These are phyloP conservation scores for Leiothrix lutea DNA, from an alignment of 2,113 vertebrate species.

Conservation along the genomic window DNA sequence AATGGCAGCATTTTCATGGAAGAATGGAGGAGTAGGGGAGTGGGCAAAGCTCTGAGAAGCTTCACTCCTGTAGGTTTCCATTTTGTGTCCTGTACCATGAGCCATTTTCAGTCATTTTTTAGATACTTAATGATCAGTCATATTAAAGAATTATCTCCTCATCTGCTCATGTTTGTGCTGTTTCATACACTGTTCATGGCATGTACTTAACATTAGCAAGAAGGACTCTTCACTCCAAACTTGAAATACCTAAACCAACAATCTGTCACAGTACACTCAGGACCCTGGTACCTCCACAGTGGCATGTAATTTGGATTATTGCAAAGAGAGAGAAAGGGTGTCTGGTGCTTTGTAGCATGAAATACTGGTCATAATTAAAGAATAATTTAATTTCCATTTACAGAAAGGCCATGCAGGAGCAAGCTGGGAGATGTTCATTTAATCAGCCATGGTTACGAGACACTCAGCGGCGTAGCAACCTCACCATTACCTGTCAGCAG, in stretches of 20 bases:
- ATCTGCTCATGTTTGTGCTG: neutral
- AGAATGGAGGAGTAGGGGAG: neutral
- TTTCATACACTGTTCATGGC: neutral
- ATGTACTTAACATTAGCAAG: neutral
- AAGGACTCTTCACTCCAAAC: neutral
- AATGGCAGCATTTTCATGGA: neutral
- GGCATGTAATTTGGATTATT: neutral
- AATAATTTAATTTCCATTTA: slow-evolving; percentile 3
- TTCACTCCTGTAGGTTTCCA: neutral
- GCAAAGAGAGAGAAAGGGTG: neutral
- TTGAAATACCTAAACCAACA: neutral
- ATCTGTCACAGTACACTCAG: fast-evolving
- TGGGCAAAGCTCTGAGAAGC: neutral
- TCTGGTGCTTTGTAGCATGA: neutral
- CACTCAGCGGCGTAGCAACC: neutral
- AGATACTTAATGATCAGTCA: neutral
- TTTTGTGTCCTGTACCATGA: neutral
- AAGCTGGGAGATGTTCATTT: neutral
- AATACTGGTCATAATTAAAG: neutral
- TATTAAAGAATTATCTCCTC: neutral
- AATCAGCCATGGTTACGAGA: neutral
- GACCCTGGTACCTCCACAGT: neutral
- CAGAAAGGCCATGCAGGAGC: neutral
- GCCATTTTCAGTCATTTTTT: neutral
- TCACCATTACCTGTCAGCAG: neutral